Evolutionary conservation across 2,888 invertebrate genomes (phyloP), one percentile per base, ranked within the genome.

Genomic region (Netelia melanura): DNA sequence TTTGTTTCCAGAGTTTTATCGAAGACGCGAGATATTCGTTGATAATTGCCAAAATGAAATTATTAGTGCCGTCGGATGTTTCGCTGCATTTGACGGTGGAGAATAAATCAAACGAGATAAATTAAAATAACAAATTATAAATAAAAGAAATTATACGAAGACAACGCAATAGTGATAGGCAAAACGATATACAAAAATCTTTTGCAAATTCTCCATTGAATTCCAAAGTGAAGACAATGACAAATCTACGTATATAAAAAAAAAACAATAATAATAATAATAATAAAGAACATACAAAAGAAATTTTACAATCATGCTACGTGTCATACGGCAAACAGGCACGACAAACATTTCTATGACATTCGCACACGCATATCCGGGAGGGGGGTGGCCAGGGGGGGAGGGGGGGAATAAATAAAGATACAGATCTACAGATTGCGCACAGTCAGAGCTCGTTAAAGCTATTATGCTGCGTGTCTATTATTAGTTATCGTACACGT

Each of bases 261-360:
- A 43, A 77, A 61, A 72, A n/a, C n/a, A n/a, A n/a, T n/a, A n/a
- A n/a, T n/a, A n/a, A 17, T 0, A 17, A 17, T 17, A 17, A 17
- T 17, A 17, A 17, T 17, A 17, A 17, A 17, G 58, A 1, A 52
- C 25, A 65, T 25, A 58, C 52, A 82, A 82, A 72, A 30, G 30
- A 30, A 56, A 80, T 64, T 64, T 72, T 67, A 67, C 71, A 25
- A 81, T 81, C 85, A 84, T 84, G 84, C 83, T 11, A 76, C 65
- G 65, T 71, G 10, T 74, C 78, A 74, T 48, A 56, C 58, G 67
- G 75, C 64, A 30, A 52, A 30, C 30, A 30, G 75, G 74, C 30
- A 64, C 44, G 78, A 68, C 44, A 75, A 62, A 48, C n/a, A 23
- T 62, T 65, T 81, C 75, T 79, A 75, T 58, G 61, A 74, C 78